These are phyloP conservation scores for Phyllostomus hastatus DNA, from an alignment of 2,113 vertebrate genomes.

Conservation along the genomic window DNA sequence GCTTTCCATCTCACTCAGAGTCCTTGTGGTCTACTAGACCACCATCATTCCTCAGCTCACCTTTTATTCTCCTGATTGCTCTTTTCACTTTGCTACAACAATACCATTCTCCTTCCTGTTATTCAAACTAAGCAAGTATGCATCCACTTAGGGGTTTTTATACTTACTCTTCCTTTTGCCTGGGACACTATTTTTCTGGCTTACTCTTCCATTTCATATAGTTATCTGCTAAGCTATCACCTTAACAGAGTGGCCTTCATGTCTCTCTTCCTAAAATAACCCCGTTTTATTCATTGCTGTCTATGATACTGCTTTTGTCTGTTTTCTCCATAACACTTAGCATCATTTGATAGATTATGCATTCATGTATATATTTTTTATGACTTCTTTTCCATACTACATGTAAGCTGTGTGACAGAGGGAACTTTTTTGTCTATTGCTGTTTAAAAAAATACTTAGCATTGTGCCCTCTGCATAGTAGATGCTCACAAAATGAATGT, in stretches of 20 bases:
- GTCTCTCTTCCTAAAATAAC: background rate
- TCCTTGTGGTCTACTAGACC: background rate
- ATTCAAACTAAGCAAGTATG: no score
- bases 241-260: background rate
- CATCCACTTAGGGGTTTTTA: background rate
- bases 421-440: background rate
- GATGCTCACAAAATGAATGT: background rate
- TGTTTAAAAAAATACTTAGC: background rate
- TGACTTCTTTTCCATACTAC: background rate
- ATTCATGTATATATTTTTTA: background rate
- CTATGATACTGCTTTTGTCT: background rate
- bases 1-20: background rate
- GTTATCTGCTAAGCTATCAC: background rate
- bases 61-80: background rate
- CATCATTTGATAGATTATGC: background rate
- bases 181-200: background rate
- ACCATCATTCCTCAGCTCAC: background rate
- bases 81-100: background rate
- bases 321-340: background rate
- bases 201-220: background rate
- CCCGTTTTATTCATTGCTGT: background rate
- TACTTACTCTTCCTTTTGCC: background rate
- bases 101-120: background rate
- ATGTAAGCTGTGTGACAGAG: background rate
- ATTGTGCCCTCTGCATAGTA: background rate